These are phyloP conservation scores for Periophthalmus modestus DNA, from an alignment of 2,113 vertebrate species.

Conservation along the genomic window DNA sequence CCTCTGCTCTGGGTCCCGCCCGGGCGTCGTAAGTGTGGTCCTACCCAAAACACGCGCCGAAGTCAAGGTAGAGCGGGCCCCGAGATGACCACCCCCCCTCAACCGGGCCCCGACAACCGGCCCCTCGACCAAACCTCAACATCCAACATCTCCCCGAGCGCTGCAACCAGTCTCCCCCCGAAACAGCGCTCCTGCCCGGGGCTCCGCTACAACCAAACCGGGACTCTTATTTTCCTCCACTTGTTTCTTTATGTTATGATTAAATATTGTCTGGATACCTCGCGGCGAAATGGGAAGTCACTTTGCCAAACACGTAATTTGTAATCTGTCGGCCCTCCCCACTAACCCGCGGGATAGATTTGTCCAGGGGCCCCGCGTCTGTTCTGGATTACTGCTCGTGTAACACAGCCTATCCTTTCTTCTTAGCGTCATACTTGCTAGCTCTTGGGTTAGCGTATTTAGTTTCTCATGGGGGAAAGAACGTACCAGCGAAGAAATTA, in stretches of 20 bases:
- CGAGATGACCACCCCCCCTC: constrained; percentile 50
- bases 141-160: constrained; percentile 34
- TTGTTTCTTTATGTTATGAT: constrained; percentile 79
- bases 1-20: neutral
- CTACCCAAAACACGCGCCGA: neutral
- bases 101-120: constrained; percentile 35
- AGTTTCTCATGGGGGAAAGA: constrained; percentile 68
- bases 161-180: constrained; percentile 10
- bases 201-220: constrained; percentile 38
- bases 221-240: constrained; percentile 64
- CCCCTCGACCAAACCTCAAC: neutral
- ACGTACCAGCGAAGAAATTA: constrained; percentile 73
- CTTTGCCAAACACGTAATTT: constrained; percentile 79
- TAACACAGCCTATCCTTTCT: constrained; percentile 73
- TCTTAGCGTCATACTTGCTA: constrained; percentile 72
- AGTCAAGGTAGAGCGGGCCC: constrained; percentile 28
- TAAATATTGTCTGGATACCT: constrained; percentile 80
- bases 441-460: constrained; percentile 73
- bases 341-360: constrained; percentile 80
- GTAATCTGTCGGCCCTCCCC: constrained; percentile 76
- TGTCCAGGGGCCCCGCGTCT: constrained; percentile 82
- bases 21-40: neutral
- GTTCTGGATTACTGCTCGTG: constrained; percentile 82
- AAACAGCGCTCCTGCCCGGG: constrained; percentile 41
- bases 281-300: constrained; percentile 79